Base-by-base conservation (phyloP, 1,140 invertebrate species). In the Halyomorpha halys region DNA sequence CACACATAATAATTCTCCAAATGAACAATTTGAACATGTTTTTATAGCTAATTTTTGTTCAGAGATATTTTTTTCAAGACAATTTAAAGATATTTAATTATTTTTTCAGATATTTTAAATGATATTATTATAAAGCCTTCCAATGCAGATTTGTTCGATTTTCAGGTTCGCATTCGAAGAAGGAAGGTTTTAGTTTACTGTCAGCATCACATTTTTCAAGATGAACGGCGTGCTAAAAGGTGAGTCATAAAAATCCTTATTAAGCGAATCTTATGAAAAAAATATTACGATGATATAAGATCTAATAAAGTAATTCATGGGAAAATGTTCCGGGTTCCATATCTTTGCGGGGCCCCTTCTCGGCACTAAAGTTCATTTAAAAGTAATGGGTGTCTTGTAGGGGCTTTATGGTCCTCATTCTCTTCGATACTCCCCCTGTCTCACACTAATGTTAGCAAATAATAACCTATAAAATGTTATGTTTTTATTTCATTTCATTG, bases 221-320 rank as follows among this genome's bases (percentile, higher is more conserved):
- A 39, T 39, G 34, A 39, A 39, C 11, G 34, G 34, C 34, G 34
- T 39, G 34, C 34, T 39, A 39, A 39, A 39, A 39, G 34, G 34
- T 1, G 11, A 6, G 34, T 39, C 34, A 49, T 19, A 49, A 49
- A 49, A 49, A 19, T 18, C 11, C 47, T 49, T 49, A 49, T 49
- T 49, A 49, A 49, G 47, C 47, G 21, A 19, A 21, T 49, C 47
- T 49, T 49, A 49, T 49, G 47, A 49, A 49, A 49, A 49, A 49
- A 49, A 49, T 49, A 49, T 49, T 49, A 49, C 21, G 47, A 49
- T 49, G 47, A 49, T 49, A 49, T 49, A 49, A 49, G 9, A 49
- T 49, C 34, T 39, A 19, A 49, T 49, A 21, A 49, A 49, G 47
- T 49, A 49, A 49, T 49, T 49, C 47, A 49, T 49, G 47, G n/a